Percentiles rank a stretch among this genome's conserved stretches.
These are phyloP conservation scores for Phengaris arion DNA, from an alignment of 2,888 invertebrate genomes.

Conservation along the genomic window DNA sequence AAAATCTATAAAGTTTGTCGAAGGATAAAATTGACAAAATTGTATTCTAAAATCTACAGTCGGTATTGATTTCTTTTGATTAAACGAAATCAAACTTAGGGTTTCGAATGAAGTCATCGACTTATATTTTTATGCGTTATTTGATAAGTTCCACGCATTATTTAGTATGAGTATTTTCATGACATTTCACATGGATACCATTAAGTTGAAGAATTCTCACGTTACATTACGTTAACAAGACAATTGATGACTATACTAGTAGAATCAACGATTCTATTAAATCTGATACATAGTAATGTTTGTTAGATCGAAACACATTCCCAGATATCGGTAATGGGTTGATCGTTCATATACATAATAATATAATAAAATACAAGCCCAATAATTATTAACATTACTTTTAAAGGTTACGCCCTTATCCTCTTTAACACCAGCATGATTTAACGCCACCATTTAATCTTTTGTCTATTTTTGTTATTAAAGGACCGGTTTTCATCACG, in stretches of 20 bases:
- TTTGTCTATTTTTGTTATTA: slow-evolving; percentile 25
- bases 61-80: no score
- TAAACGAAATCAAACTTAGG: no score
- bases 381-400: not conserved
- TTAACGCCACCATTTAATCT: slow-evolving; percentile 12
- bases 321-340: slow-evolving; percentile 1
- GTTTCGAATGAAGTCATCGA: no score
- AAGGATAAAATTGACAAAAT: no score
- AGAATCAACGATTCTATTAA: not conserved
- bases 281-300: slow-evolving; percentile 1
- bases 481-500: slow-evolving; percentile 26
- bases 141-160: not conserved
- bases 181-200: not conserved
- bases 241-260: not conserved
- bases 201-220: slow-evolving; percentile 3
- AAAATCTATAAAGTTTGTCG: not conserved
- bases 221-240: not conserved
- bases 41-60: no score
- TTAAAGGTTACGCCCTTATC: slow-evolving; percentile 10
- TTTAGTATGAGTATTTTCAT: not conserved
- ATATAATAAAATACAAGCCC: not conserved
- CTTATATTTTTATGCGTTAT: not conserved
- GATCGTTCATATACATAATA: not conserved
- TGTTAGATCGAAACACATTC: not conserved
- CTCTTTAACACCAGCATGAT: slow-evolving; percentile 7